Evolutionary conservation across 2,113 vertebrate species (phyloP).

Genomic region (Charina bottae): DNA sequence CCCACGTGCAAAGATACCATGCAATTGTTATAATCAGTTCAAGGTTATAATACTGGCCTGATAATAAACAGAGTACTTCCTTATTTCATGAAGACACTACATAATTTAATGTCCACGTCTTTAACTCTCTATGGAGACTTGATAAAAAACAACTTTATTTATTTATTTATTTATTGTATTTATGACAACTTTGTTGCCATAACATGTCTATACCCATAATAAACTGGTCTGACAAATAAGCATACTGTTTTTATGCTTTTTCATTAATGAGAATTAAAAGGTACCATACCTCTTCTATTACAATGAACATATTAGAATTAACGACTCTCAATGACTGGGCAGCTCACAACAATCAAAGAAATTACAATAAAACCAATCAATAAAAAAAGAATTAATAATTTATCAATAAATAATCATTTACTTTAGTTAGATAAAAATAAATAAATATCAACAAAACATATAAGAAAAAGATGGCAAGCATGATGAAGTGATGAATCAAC

Average conservation of each 20-base stretch:
- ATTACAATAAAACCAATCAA: background rate
- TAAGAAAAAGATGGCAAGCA: background rate
- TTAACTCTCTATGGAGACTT: background rate
- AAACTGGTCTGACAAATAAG: background rate
- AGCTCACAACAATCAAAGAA: background rate
- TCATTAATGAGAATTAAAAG: background rate
- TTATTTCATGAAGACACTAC: background rate
- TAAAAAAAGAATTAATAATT: background rate
- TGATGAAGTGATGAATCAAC: background rate
- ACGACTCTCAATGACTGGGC: background rate
- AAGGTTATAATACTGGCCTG: background rate
- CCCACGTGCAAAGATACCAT: background rate
- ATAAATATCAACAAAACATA: background rate
- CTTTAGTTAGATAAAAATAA: background rate
- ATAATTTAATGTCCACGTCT: background rate
- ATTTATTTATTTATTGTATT: too few species aligned
- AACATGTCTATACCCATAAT: background rate
- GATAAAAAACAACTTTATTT: background rate
- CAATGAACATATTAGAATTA: background rate
- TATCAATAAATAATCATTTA: background rate
- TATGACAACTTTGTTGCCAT: background rate
- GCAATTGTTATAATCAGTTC: background rate
- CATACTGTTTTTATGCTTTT: background rate
- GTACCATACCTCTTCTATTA: background rate
- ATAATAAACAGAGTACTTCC: background rate